phyloP scores from a whole-genome alignment of 2,113 vertebrate species.

The Junco hyemalis region DNA sequence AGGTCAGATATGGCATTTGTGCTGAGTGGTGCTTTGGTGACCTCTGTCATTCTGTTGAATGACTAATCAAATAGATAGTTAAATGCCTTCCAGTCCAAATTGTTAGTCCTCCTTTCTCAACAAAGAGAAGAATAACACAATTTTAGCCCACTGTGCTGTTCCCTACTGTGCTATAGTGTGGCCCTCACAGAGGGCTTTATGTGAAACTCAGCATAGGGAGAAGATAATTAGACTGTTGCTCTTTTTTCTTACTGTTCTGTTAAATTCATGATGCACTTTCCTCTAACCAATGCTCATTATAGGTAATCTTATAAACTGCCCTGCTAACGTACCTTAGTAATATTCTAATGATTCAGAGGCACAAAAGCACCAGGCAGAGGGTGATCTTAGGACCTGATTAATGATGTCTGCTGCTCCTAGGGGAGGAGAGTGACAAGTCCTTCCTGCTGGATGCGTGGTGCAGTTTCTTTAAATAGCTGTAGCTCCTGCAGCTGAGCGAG shows the following conservation, averaged over 20 bases:
- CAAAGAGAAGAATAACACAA: constrained; percentile 40
- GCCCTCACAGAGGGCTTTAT: neutral
- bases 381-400: neutral
- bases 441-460: neutral
- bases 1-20: neutral
- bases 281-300: neutral
- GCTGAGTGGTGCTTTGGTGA: neutral
- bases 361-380: neutral
- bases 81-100: constrained; percentile 22
- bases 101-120: constrained; percentile 8
- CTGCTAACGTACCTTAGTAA: neutral
- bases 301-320: constrained; percentile 31
- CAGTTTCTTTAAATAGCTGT: constrained; percentile 5
- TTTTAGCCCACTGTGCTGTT: constrained; percentile 37
- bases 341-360: constrained; percentile 2
- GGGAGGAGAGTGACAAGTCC: neutral
- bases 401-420: neutral
- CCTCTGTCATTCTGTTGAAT: neutral
- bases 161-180: constrained; percentile 47
- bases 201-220: neutral
- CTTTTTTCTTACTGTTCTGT: neutral
- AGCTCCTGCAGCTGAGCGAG: neutral
- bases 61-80: constrained; percentile 55
- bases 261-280: constrained; percentile 46
- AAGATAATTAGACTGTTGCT: constrained; percentile 49